phyloP scores from a whole-genome alignment of 2,888 invertebrate genomes.

The Drosophila longiperda region DNA sequence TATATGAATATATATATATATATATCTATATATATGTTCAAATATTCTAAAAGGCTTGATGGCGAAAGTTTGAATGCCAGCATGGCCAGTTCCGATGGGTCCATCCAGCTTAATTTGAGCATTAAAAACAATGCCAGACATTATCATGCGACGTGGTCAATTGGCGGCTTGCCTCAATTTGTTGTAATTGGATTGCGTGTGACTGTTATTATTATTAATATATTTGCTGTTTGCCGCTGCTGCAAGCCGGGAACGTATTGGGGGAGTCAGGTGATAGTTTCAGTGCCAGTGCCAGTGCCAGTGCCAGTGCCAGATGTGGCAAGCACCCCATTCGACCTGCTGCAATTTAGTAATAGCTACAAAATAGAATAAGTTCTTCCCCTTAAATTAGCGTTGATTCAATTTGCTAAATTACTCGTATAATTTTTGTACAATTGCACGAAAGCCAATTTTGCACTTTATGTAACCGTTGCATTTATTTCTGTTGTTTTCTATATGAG shows the following conservation, averaged over 20 bases:
- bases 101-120: slow-evolving; percentile 9
- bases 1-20: neutral
- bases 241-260: neutral
- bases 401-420: slow-evolving; percentile 62
- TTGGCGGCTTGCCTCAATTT: slow-evolving; percentile 52
- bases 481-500: neutral
- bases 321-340: slow-evolving; percentile 28
- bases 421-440: slow-evolving; percentile 15
- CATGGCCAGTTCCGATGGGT: slow-evolving; percentile 1
- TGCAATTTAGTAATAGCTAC: slow-evolving; percentile 45
- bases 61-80: neutral
- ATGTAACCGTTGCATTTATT: slow-evolving; percentile 23
- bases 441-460: slow-evolving; percentile 44
- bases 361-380: slow-evolving; percentile 38
- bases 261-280: slow-evolving; percentile 42
- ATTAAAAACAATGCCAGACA: slow-evolving; percentile 47
- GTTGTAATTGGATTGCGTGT: slow-evolving; percentile 70
- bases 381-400: slow-evolving; percentile 72
- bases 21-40: neutral
- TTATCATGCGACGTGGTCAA: slow-evolving; percentile 49
- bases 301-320: slow-evolving; percentile 29
- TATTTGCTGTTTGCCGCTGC: neutral
- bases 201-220: slow-evolving; percentile 13
- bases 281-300: slow-evolving; percentile 26
- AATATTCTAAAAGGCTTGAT: slow-evolving; percentile 22